Percentiles rank a stretch among this genome's conserved stretches.
Evolutionary conservation across 2,888 invertebrate genomes (phyloP).

Genomic region (Pyrrhia umbra): DNA sequence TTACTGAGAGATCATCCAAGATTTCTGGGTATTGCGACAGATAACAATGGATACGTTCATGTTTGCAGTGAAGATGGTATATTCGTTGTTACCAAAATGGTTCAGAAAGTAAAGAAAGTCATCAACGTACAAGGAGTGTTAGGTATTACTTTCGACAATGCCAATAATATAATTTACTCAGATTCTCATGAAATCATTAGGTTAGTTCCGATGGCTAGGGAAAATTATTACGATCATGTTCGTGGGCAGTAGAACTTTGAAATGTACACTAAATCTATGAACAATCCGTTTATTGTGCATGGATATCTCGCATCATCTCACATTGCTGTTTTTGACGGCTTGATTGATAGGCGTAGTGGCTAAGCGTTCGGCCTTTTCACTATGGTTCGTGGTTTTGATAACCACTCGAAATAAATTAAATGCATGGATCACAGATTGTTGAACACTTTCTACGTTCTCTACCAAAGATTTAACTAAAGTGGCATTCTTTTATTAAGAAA

Average conservation of each 20-base stretch:
- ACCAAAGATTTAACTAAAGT: too few species aligned
- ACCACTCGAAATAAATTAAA: not conserved
- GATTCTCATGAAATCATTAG: constrained; percentile 80
- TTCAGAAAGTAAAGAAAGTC: constrained; percentile 75
- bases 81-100: constrained; percentile 74
- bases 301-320: not conserved
- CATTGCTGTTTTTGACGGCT: not conserved
- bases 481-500: too few species aligned
- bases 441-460: too few species aligned
- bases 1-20: constrained; percentile 72
- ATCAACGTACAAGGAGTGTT: constrained; percentile 76
- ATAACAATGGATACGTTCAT: constrained; percentile 75
- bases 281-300: not conserved
- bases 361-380: not conserved
- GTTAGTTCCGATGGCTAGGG: constrained; percentile 64
- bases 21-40: constrained; percentile 77
- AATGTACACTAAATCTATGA: not conserved
- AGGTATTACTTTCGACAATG: constrained; percentile 79
- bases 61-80: constrained; percentile 82
- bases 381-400: not conserved
- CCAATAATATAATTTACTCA: constrained; percentile 81
- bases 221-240: constrained; percentile 39
- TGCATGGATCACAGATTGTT: too few species aligned
- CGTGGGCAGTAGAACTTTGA: constrained; percentile 16
- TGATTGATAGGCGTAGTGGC: not conserved